A percentile compares a stretch with the other conserved stretches of the same genome.
Conservation (phyloP, 2,888 invertebrate genomes). For the Leucoptera coffeella region DNA sequence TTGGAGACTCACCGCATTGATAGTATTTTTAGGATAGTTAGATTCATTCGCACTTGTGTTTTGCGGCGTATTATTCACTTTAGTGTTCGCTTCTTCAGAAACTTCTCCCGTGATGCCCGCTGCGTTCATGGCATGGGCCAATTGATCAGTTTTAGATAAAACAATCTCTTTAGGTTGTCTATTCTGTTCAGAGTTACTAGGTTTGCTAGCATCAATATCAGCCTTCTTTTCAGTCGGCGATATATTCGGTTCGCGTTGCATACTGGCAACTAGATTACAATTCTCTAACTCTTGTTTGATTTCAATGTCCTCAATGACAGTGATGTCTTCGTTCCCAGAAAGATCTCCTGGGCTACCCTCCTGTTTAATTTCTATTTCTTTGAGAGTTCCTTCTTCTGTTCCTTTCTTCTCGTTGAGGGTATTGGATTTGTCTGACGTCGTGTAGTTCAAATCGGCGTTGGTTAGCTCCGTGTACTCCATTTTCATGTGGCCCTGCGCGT, state of each 20-base stretch:
- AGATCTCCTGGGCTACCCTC: constrained; percentile 10
- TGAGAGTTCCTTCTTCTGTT: constrained; percentile 12
- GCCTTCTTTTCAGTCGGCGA: constrained; percentile 6
- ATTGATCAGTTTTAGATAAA: constrained; percentile 38
- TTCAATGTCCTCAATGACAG: no score
- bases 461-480: constrained; percentile 43
- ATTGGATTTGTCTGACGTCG: constrained; percentile 16
- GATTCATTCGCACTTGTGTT: constrained; percentile 12
- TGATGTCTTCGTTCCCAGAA: constrained; percentile 21
- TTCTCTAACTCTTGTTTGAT: no score
- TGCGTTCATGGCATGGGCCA: constrained; percentile 40
- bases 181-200: constrained; percentile 14
- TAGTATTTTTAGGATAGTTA: constrained; percentile 25
- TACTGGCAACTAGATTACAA: neutral
- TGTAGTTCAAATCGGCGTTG: constrained; percentile 28
- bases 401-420: constrained; percentile 8
- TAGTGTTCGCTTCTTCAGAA: constrained; percentile 24
- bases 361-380: constrained; percentile 20
- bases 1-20: constrained; percentile 35
- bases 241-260: constrained; percentile 3
- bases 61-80: constrained; percentile 28
- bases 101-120: constrained; percentile 28
- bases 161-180: constrained; percentile 14
- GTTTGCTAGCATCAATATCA: constrained; percentile 6
- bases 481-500: constrained; percentile 20